These are phyloP conservation scores for Upupa epops DNA, from an alignment of 2,113 vertebrate genomes.

Conservation along the genomic window DNA sequence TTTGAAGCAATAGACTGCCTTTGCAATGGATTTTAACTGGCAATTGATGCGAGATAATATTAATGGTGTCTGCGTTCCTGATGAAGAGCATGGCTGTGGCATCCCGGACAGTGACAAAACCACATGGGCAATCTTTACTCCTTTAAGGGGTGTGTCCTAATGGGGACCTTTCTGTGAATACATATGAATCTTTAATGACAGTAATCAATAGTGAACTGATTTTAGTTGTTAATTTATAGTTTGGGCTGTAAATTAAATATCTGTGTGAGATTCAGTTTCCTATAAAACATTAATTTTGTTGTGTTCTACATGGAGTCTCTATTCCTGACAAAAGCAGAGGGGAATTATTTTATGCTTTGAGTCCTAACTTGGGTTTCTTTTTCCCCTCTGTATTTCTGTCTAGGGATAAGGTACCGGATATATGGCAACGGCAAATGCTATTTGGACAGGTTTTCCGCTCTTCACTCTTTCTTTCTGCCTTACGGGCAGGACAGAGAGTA, in stretches of 20 bases:
- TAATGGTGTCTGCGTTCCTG: neutral
- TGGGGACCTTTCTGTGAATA: neutral
- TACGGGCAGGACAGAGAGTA: neutral
- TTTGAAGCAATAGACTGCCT: neutral
- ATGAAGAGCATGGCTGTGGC: neutral
- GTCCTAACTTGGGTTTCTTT: neutral
- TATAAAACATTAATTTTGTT: neutral
- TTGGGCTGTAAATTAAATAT: neutral
- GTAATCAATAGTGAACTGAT: neutral
- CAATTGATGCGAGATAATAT: neutral
- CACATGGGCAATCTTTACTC: neutral
- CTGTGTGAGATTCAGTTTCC: neutral
- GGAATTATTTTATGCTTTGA: neutral
- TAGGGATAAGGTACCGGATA: neutral
- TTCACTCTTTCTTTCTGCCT: neutral
- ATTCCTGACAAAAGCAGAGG: neutral
- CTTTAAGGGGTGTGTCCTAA: neutral
- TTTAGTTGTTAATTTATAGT: neutral
- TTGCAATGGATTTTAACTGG: neutral
- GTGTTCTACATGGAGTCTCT: neutral
- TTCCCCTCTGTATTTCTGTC: neutral
- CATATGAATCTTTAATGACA: neutral
- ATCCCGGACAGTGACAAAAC: neutral
- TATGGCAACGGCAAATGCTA: neutral
- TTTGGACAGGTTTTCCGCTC: neutral